Conservation (phyloP, 2,888 invertebrate genomes). For the Hesperia comma region DNA sequence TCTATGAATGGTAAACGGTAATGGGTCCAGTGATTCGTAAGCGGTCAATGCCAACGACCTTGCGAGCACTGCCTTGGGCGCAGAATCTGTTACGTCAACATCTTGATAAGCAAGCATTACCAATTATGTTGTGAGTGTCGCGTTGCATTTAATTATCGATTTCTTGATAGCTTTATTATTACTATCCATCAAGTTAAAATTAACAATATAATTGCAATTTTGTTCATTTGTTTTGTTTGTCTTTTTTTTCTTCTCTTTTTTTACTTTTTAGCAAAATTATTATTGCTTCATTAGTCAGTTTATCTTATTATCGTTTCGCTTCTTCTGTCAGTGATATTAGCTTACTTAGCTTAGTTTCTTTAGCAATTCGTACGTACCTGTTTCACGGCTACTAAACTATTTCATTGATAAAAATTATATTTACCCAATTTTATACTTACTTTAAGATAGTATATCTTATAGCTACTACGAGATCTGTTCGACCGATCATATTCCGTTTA, state of each 20-base stretch:
- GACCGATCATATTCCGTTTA: neutral
- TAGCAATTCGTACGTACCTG: too few relatives aligned
- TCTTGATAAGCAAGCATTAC: slow-evolving; percentile 32
- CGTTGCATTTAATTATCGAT: slow-evolving; percentile 21
- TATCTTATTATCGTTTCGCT: too few relatives aligned
- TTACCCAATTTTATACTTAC: neutral
- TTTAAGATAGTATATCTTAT: too few relatives aligned
- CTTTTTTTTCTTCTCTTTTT: too few relatives aligned
- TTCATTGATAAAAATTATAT: neutral
- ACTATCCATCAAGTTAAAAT: too few relatives aligned
- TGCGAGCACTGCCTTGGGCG: slow-evolving; percentile 45
- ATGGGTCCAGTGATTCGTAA: slow-evolving; percentile 51
- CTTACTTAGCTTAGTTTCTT: too few relatives aligned
- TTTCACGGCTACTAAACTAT: too few relatives aligned
- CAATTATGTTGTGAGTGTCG: slow-evolving; percentile 32
- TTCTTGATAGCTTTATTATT: slow-evolving; percentile 7
- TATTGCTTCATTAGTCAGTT: too few relatives aligned
- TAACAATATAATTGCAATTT: too few relatives aligned
- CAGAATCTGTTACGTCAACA: slow-evolving; percentile 41
- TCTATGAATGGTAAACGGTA: slow-evolving; percentile 61
- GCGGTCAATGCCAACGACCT: slow-evolving; percentile 58
- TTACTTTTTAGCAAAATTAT: too few relatives aligned
- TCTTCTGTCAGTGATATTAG: too few relatives aligned
- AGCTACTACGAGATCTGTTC: neutral
- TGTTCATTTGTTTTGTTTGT: too few relatives aligned